These are phyloP conservation scores for Volucella zonaria DNA, from an alignment of 2,888 invertebrate genomes.

Conservation along the genomic window DNA sequence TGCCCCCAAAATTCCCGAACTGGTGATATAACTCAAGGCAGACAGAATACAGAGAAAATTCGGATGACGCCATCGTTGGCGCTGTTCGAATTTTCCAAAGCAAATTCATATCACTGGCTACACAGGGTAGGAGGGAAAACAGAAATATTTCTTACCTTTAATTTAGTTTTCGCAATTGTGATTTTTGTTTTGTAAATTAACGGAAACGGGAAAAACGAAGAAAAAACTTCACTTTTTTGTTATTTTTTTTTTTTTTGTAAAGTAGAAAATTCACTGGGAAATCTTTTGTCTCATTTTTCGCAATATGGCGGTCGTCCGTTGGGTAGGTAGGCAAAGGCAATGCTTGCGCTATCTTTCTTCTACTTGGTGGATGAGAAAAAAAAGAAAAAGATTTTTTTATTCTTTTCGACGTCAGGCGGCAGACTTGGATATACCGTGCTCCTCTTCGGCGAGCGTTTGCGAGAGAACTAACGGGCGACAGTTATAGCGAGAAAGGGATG, in stretches of 20 bases:
- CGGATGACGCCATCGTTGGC: constrained; percentile 61
- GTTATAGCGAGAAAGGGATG: constrained; percentile 72
- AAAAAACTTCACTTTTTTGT: constrained; percentile 56
- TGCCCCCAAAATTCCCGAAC: neutral
- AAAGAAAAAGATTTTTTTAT: constrained; percentile 68
- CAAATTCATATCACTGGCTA: neutral
- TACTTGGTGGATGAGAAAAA: constrained; percentile 67
- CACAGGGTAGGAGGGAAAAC: constrained; percentile 1
- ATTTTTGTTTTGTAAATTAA: constrained; percentile 47
- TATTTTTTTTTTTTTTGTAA: neutral
- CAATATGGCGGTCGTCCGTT: constrained; percentile 75
- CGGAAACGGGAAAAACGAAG: constrained; percentile 52
- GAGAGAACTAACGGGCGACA: constrained; percentile 68
- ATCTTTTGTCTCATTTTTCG: constrained; percentile 76
- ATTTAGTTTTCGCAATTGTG: constrained; percentile 3
- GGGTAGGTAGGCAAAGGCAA: constrained; percentile 46
- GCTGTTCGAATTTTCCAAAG: neutral
- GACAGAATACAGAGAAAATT: constrained; percentile 39
- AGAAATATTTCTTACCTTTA: constrained; percentile 47
- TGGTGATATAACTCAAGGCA: constrained; percentile 56
- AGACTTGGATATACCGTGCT: constrained; percentile 53
- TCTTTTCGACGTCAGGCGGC: constrained; percentile 54
- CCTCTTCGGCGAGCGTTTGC: constrained; percentile 71
- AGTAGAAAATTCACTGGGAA: constrained; percentile 68
- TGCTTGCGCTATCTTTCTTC: constrained; percentile 74